Evolutionary conservation across 2,888 invertebrate genomes (phyloP).

Genomic region (Stratiomys singularior): DNA sequence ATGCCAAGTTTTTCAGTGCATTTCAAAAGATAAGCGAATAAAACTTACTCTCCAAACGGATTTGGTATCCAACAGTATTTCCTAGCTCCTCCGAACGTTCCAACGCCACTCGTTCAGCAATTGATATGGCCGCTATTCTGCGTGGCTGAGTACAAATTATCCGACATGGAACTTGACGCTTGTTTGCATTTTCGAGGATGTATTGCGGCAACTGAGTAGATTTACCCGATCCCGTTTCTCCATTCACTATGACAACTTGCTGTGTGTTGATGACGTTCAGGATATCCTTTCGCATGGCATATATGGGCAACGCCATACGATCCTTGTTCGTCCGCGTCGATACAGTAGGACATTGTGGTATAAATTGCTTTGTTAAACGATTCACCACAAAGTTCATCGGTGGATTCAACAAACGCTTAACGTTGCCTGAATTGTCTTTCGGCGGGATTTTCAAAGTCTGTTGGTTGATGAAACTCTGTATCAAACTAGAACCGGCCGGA

Average conservation of each 20-base stretch:
- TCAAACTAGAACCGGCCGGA: background rate
- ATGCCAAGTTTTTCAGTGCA: too few species aligned
- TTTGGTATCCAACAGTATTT: conserved; percentile 86
- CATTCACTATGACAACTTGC: conserved; percentile 75
- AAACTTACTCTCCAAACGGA: conserved; percentile 79
- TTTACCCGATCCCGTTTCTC: conserved; percentile 94
- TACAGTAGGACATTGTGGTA: conserved; percentile 24
- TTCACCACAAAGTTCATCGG: background rate
- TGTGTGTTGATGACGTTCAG: conserved; percentile 73
- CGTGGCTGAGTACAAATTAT: conserved; percentile 95
- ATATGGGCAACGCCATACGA: conserved; percentile 77
- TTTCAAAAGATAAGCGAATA: background rate
- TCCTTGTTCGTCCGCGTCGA: conserved; percentile 55
- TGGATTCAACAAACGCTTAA: background rate
- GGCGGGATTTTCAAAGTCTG: background rate
- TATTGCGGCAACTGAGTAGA: conserved; percentile 96
- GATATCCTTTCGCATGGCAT: conserved; percentile 73
- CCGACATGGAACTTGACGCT: conserved; percentile 74
- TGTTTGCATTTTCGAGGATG: conserved; percentile 80
- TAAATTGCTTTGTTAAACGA: background rate
- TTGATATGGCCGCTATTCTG: conserved; percentile 88
- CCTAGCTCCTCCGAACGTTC: conserved; percentile 78
- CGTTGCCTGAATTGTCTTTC: too few species aligned
- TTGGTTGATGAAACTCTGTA: background rate
- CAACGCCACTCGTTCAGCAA: conserved; percentile 83